Evolutionary conservation across 2,113 vertebrate genomes (phyloP), one percentile per base, ranked within the genome.

Genomic region (Gobiocypris rarus): DNA sequence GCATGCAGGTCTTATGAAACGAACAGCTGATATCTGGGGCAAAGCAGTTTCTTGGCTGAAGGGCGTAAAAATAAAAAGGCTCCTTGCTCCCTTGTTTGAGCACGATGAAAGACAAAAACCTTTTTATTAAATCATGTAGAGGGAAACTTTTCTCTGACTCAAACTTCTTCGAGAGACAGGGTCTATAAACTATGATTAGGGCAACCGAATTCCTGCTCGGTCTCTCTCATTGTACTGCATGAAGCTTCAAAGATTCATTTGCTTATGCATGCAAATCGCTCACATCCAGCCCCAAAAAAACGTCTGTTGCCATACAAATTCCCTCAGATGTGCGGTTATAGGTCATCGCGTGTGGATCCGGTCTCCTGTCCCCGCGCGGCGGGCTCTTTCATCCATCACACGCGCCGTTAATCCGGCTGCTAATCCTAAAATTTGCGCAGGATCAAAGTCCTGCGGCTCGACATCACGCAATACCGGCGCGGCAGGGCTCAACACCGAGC

Each of bases 381-480:
- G 13, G 56, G 31, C 75, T 61, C 75, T 78, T 80, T 80, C 77
- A 90, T 91, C 87, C 89, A 85, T 83, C 87, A 88, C 88, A 77
- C 85, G 90, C 19, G 45, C 82, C 75, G 86, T 86, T 91, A 90
- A 91, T 91, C 89, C 91, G 88, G 87, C 19, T 34, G 61, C 81
- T 41, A 89, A 88, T 52, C 88, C 88, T 88, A 83, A 86, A 91
- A 88, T 90, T 91, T 90, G 83, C 89, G 83, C 89, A 67, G 88
- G 87, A 91, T 93, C 90, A 91, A 93, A 93, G 89, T 90, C 84
- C 85, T 75, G 41, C 75, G 81, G 63, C 81, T 86, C 79, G 82
- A 78, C 75, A 61, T 83, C 84, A 88, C 77, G 38, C 58, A 79
- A 82, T 70, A 79, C 81, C 70, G 81, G 84, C 87, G 84, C 86